Evolutionary conservation across 2,797 vertebrate species (phyloP).

Genomic region (Sternarchorhynchus goeldii): DNA sequence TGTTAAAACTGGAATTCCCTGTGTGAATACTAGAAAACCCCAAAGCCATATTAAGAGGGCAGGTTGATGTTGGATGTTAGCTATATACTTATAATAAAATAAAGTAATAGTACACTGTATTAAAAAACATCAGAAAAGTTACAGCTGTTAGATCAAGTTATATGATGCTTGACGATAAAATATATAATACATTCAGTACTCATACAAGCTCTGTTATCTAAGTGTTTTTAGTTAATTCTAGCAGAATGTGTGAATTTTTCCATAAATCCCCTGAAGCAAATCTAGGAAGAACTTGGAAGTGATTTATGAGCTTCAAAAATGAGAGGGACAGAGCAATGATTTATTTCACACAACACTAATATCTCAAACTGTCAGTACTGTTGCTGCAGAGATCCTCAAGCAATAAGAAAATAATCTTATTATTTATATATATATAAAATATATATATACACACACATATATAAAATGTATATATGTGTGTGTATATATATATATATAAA

Average conservation of each 20-base stretch:
- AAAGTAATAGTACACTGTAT: background rate
- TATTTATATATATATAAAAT: no score
- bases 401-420: background rate
- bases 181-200: slow-evolving; percentile 50
- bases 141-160: slow-evolving; percentile 19
- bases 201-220: slow-evolving; percentile 39
- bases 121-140: background rate
- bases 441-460: no score
- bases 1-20: no score
- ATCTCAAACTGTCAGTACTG: slow-evolving; percentile 3
- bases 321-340: slow-evolving; percentile 34
- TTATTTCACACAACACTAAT: slow-evolving; percentile 9
- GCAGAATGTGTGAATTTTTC: slow-evolving; percentile 46
- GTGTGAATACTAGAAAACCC: no score
- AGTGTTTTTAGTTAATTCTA: slow-evolving; percentile 49
- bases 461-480: no score
- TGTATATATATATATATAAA: no score
- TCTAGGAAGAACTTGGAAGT: slow-evolving; percentile 46
- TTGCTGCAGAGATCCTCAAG: background rate
- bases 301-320: slow-evolving; percentile 41
- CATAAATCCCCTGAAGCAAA: slow-evolving; percentile 58
- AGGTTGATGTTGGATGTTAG: background rate
- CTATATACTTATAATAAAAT: background rate
- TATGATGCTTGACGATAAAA: slow-evolving; percentile 49
- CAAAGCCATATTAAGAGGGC: no score